Evolutionary conservation across 2,888 invertebrate genomes (phyloP).

Genomic region (Xylocampa areola): DNA sequence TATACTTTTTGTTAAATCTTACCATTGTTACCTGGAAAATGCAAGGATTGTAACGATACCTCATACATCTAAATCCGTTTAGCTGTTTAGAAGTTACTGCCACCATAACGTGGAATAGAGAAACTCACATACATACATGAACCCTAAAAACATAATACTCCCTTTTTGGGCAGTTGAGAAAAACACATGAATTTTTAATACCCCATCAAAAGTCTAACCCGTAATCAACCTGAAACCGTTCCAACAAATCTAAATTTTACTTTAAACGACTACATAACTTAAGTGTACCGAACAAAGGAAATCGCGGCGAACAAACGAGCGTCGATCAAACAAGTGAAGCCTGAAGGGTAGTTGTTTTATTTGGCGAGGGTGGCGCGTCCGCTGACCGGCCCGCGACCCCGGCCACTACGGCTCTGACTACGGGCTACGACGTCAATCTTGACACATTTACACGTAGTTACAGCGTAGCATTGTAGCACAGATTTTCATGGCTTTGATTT

Average conservation of each 20-base stretch:
- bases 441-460: conserved; percentile 24
- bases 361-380: conserved; percentile 38
- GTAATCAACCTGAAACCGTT: conserved; percentile 7
- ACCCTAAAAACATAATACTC: too few relatives aligned
- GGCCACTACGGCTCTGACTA: conserved; percentile 5
- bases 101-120: too few relatives aligned
- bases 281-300: conserved; percentile 44
- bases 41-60: too few relatives aligned
- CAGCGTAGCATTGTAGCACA: conserved; percentile 5
- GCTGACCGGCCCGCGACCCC: conserved; percentile 40
- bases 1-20: too few relatives aligned
- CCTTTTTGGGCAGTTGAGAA: too few relatives aligned
- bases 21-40: too few relatives aligned
- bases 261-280: conserved; percentile 16
- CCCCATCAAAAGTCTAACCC: not conserved
- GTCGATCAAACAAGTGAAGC: conserved; percentile 41
- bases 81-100: too few relatives aligned
- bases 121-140: too few relatives aligned
- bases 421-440: conserved; percentile 20
- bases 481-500: conserved; percentile 23
- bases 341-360: conserved; percentile 48
- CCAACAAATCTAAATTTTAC: conserved; percentile 36
- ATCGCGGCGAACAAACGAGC: conserved; percentile 45
- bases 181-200: conserved; percentile 3
- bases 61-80: too few relatives aligned